Evolutionary conservation across 2,113 vertebrate species (phyloP).

Genomic region (Romanogobio albipinnatus): DNA sequence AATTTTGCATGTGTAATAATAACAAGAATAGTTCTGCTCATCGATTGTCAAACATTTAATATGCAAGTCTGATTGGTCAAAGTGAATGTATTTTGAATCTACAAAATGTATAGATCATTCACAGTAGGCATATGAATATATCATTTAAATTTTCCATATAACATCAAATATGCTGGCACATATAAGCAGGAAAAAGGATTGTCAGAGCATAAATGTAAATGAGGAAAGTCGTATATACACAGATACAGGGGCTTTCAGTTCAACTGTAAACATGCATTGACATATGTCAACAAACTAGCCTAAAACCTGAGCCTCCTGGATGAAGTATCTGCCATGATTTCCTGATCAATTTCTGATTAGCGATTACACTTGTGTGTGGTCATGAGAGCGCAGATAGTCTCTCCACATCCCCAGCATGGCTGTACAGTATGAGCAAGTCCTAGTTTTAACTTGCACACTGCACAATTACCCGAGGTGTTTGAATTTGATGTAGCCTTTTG

Average conservation of each 20-base stretch:
- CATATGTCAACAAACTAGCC: not conserved
- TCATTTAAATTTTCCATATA: not conserved
- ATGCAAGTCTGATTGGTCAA: too few relatives aligned
- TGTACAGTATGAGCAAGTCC: conserved; percentile 58
- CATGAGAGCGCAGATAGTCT: conserved; percentile 69
- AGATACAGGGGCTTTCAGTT: not conserved
- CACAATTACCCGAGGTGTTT: conserved; percentile 45
- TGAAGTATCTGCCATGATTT: not conserved
- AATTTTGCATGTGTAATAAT: not conserved
- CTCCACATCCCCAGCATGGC: conserved; percentile 70
- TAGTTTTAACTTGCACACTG: conserved; percentile 61
- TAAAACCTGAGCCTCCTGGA: not conserved
- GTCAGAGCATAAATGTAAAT: not conserved
- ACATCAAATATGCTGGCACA: not conserved
- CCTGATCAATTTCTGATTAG: not conserved
- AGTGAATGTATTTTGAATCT: not conserved
- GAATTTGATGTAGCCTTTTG: not conserved
- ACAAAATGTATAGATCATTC: not conserved
- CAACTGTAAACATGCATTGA: not conserved
- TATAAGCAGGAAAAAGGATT: not conserved
- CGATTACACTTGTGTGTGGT: conserved; percentile 57
- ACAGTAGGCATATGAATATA: not conserved
- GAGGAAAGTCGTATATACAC: not conserved
- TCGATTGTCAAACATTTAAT: too few relatives aligned
- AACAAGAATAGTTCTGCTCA: not conserved